A percentile compares a stretch with the other conserved stretches of the same genome.
Evolutionary conservation across 2,797 vertebrate species (phyloP).

Genomic region (Pangasius krempfi): DNA sequence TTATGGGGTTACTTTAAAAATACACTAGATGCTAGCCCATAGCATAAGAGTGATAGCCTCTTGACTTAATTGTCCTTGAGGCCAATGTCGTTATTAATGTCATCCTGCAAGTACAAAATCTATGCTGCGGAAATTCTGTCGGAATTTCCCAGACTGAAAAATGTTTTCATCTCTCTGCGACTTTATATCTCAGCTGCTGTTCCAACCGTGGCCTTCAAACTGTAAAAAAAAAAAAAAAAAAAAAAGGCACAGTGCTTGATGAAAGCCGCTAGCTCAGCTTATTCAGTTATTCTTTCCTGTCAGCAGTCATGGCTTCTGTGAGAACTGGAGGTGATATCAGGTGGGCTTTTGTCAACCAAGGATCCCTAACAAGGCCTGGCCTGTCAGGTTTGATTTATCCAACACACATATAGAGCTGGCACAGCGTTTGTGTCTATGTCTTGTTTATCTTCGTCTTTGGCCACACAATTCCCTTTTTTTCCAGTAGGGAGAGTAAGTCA

Average conservation of each 20-base stretch:
- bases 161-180: background rate
- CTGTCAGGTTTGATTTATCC: slow-evolving; percentile 55
- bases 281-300: slow-evolving; percentile 52
- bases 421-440: slow-evolving; percentile 22
- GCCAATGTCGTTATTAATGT: background rate
- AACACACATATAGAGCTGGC: slow-evolving; percentile 30
- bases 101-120: background rate
- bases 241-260: background rate
- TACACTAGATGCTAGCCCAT: too few relatives aligned
- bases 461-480: slow-evolving; percentile 3
- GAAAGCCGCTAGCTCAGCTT: slow-evolving; percentile 36
- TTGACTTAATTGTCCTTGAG: background rate
- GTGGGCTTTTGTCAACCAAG: slow-evolving; percentile 57
- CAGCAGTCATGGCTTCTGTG: slow-evolving; percentile 51
- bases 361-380: slow-evolving; percentile 50
- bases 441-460: slow-evolving; percentile 40
- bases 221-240: slow-evolving; percentile 11
- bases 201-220: slow-evolving; percentile 12
- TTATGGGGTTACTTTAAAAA: background rate
- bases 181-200: slow-evolving; percentile 17
- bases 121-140: background rate
- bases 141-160: slow-evolving; percentile 17
- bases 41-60: background rate
- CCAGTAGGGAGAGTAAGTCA: slow-evolving; percentile 29
- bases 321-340: slow-evolving; percentile 52